Evolutionary conservation across 1,140 invertebrate species (phyloP).

Genomic region (Zelostemma sp.): DNA sequence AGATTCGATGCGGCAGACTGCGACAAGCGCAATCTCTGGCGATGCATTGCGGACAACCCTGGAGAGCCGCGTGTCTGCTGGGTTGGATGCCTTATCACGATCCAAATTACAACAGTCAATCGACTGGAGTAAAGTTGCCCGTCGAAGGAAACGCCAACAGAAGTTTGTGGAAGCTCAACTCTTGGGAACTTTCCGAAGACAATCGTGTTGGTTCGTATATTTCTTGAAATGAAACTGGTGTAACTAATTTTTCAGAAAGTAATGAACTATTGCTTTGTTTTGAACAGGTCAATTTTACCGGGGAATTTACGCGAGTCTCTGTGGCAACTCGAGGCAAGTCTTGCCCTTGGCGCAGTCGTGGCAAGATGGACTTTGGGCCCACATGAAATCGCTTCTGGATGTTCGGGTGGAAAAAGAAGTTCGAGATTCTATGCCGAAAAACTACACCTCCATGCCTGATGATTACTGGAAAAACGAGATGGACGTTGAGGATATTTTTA

Average conservation of each 20-base stretch:
- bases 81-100: constrained; percentile 87
- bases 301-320: constrained; percentile 82
- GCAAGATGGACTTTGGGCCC: constrained; percentile 93
- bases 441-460: constrained; percentile 76
- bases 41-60: constrained; percentile 87
- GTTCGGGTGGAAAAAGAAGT: constrained; percentile 85
- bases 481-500: constrained; percentile 80
- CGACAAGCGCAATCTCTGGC: constrained; percentile 88
- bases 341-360: constrained; percentile 83
- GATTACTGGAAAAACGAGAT: constrained; percentile 85
- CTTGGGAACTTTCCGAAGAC: constrained; percentile 80
- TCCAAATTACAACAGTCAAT: constrained; percentile 76
- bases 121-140: constrained; percentile 70
- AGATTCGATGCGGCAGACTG: constrained; percentile 87
- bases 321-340: constrained; percentile 84
- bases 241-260: too few species aligned
- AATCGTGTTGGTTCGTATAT: constrained; percentile 60
- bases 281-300: constrained; percentile 75
- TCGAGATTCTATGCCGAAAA: constrained; percentile 69
- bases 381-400: constrained; percentile 86
- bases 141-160: constrained; percentile 88
- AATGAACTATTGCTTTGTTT: too few species aligned
- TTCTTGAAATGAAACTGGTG: constrained; percentile 1
- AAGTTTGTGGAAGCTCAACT: constrained; percentile 91
- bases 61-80: constrained; percentile 89